Evolutionary conservation across 1,140 invertebrate species (phyloP).

Genomic region (Camponotus vicinus): DNA sequence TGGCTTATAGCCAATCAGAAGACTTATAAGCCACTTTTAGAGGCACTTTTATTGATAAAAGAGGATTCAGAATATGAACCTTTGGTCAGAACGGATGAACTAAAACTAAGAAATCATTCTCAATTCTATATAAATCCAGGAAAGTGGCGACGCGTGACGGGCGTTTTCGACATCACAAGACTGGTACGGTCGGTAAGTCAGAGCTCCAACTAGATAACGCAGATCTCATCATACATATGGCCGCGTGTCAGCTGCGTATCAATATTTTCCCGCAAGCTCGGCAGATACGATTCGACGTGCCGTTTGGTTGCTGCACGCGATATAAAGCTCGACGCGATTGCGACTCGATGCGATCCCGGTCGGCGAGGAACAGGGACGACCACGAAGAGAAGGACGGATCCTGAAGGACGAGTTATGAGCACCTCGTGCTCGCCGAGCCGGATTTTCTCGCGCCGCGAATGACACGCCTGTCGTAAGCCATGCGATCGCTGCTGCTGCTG

Average conservation of each 20-base stretch:
- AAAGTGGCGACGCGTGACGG: neutral
- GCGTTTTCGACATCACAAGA: neutral
- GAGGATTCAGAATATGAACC: too few species aligned
- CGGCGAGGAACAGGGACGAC: conserved; percentile 20
- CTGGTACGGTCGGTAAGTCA: neutral
- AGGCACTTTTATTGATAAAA: too few species aligned
- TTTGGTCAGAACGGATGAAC: too few species aligned
- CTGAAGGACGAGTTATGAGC: conserved; percentile 65
- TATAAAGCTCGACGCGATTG: neutral
- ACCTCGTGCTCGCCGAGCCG: conserved; percentile 36
- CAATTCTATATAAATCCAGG: too few species aligned
- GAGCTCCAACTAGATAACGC: neutral
- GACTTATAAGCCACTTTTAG: too few species aligned
- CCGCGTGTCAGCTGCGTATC: neutral
- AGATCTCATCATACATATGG: neutral
- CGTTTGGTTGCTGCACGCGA: conserved; percentile 3
- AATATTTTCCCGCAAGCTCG: neutral
- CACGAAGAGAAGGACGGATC: neutral
- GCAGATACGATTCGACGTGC: neutral
- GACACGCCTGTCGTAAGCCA: conserved; percentile 50
- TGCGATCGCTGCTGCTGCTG: conserved; percentile 37
- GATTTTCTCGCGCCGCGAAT: conserved; percentile 19
- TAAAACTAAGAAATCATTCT: too few species aligned
- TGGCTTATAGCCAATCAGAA: too few species aligned
- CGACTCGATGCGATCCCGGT: conserved; percentile 16